phyloP scores from a whole-genome alignment of 2,113 vertebrate species.

The Polypterus bichir region DNA sequence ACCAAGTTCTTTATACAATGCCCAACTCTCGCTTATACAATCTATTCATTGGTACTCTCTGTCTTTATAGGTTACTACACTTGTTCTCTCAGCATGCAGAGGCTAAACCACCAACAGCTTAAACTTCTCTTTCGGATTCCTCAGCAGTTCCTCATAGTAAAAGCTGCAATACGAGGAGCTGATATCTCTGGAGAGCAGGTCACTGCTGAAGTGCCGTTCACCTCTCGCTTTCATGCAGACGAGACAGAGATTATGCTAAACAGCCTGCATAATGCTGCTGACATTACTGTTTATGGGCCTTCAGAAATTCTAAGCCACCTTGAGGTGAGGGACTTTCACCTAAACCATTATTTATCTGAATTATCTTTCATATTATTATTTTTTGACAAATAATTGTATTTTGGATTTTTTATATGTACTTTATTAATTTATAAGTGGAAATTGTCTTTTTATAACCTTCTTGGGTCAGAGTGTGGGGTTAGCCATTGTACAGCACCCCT shows the following conservation, averaged over 20 bases:
- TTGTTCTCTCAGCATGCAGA: slow-evolving; percentile 59
- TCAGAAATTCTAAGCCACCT: slow-evolving; percentile 53
- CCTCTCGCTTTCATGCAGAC: slow-evolving; percentile 66
- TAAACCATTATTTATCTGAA: too few relatives aligned
- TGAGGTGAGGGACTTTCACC: slow-evolving; percentile 46
- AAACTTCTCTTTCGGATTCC: slow-evolving; percentile 52
- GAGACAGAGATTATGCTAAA: slow-evolving; percentile 71
- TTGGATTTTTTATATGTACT: too few relatives aligned
- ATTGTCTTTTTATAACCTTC: too few relatives aligned
- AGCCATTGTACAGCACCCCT: too few relatives aligned
- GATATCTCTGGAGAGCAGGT: slow-evolving; percentile 41
- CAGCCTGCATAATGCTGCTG: slow-evolving; percentile 50
- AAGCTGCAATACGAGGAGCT: slow-evolving; percentile 41
- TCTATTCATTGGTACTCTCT: neutral
- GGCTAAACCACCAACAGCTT: slow-evolving; percentile 62
- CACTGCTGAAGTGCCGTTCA: slow-evolving; percentile 53
- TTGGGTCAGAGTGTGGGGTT: too few relatives aligned
- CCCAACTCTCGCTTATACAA: too few relatives aligned
- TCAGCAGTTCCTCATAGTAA: slow-evolving; percentile 51
- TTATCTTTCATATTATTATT: too few relatives aligned
- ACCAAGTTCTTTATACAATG: too few relatives aligned
- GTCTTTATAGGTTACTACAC: slow-evolving; percentile 64
- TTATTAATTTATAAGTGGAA: too few relatives aligned
- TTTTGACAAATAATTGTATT: too few relatives aligned
- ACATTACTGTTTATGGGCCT: slow-evolving; percentile 71